Percentiles rank a stretch among this genome's conserved stretches.
phyloP scores from a whole-genome alignment of 2,888 invertebrate genomes.

The Panopea generosa region DNA sequence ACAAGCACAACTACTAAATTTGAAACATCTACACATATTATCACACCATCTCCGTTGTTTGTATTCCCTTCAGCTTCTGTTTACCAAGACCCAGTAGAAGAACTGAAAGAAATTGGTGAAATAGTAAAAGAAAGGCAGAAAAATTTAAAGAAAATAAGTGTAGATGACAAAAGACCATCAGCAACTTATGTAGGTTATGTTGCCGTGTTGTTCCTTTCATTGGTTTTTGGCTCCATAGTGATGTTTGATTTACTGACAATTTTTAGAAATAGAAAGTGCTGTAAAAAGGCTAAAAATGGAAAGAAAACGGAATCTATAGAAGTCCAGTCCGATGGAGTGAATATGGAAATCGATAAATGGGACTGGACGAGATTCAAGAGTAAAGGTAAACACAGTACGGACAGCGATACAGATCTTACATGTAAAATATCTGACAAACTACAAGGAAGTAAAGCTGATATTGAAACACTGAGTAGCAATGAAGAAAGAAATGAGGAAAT shows the following conservation, averaged over 20 bases:
- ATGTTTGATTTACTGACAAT: constrained; percentile 51
- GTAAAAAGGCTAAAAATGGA: constrained; percentile 2
- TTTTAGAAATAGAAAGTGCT: constrained; percentile 17
- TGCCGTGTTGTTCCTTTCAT: constrained; percentile 46
- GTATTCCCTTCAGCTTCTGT: constrained; percentile 15
- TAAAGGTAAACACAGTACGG: too few relatives aligned
- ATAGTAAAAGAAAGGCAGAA: constrained; percentile 42
- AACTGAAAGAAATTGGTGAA: constrained; percentile 43
- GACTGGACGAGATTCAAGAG: too few relatives aligned
- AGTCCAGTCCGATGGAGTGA: background rate
- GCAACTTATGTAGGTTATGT: constrained; percentile 59
- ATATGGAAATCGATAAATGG: background rate
- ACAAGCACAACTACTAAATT: constrained; percentile 2
- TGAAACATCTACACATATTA: constrained; percentile 11
- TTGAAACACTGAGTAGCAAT: background rate
- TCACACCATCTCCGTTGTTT: constrained; percentile 30
- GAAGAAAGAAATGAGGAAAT: background rate
- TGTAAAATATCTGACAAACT: background rate
- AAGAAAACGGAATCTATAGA: background rate
- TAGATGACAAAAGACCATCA: constrained; percentile 50
- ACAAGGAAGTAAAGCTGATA: background rate
- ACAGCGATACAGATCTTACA: background rate
- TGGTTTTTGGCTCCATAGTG: constrained; percentile 51
- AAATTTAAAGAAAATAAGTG: constrained; percentile 41
- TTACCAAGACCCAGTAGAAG: constrained; percentile 29